phyloP scores from a whole-genome alignment of 2,888 invertebrate species.

The Buathra laborator region DNA sequence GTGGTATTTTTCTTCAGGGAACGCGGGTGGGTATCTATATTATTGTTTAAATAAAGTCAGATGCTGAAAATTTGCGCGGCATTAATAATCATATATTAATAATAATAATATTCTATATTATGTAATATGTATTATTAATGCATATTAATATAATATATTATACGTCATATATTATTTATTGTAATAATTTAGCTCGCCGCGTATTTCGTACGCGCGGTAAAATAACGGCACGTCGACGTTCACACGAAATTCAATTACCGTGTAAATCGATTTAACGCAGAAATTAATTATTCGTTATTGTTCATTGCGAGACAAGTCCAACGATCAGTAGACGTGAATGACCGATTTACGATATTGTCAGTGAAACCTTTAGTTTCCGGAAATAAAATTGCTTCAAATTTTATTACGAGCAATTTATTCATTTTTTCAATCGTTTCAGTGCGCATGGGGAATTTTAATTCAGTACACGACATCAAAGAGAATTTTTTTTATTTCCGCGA shows the following conservation, averaged over 20 bases:
- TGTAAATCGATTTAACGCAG: conserved; percentile 34
- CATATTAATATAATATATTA: neutral
- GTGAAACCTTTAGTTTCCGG: neutral
- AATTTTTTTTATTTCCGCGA: no score
- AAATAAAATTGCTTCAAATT: neutral
- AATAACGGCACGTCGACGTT: conserved; percentile 4
- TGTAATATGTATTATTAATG: neutral
- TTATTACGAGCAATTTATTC: no score
- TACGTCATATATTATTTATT: neutral
- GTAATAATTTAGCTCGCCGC: neutral
- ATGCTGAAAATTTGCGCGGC: no score
- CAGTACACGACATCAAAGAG: no score
- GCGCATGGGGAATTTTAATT: no score
- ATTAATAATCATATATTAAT: no score
- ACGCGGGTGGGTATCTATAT: no score
- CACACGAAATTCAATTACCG: conserved; percentile 34
- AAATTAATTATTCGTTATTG: conserved; percentile 35
- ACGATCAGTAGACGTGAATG: neutral
- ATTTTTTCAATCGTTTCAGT: no score
- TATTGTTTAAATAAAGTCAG: no score
- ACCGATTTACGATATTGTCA: neutral
- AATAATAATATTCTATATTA: neutral
- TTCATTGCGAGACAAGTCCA: neutral
- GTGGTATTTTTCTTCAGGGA: no score
- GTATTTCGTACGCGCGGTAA: conserved; percentile 14